Conservation (phyloP, 2,888 invertebrate genomes). For the Andrena marginata region DNA sequence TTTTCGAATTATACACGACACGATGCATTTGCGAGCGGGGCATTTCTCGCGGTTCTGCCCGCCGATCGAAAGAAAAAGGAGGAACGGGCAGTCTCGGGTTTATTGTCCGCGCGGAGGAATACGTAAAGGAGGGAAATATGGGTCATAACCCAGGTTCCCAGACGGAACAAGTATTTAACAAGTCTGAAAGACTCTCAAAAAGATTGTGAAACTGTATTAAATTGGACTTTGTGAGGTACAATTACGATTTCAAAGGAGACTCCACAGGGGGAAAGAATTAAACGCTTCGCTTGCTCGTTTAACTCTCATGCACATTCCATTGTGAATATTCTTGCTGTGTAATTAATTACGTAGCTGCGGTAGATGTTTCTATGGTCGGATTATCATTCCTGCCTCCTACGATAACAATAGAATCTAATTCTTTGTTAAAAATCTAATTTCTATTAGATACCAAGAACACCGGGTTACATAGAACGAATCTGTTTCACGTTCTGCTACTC, state of each 20-base stretch:
- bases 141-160: background rate
- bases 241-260: background rate
- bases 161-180: constrained; percentile 2
- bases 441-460: too few species aligned
- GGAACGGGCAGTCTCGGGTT: background rate
- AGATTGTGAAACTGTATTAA: constrained; percentile 17
- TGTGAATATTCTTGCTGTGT: background rate
- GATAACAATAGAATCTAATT: background rate
- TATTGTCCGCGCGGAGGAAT: background rate
- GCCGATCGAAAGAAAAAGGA: background rate
- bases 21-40: too few species aligned
- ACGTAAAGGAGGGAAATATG: background rate
- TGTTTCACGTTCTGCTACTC: too few species aligned
- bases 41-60: background rate
- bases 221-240: constrained; percentile 24
- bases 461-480: too few species aligned
- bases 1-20: background rate
- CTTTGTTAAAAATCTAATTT: background rate
- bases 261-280: constrained; percentile 13
- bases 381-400: background rate
- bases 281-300: constrained; percentile 10
- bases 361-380: too few species aligned
- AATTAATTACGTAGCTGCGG: background rate
- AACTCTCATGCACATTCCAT: background rate
- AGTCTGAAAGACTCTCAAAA: constrained; percentile 1